Evolutionary conservation across 2,888 invertebrate genomes (phyloP).

Genomic region (Drosophila leonis): DNA sequence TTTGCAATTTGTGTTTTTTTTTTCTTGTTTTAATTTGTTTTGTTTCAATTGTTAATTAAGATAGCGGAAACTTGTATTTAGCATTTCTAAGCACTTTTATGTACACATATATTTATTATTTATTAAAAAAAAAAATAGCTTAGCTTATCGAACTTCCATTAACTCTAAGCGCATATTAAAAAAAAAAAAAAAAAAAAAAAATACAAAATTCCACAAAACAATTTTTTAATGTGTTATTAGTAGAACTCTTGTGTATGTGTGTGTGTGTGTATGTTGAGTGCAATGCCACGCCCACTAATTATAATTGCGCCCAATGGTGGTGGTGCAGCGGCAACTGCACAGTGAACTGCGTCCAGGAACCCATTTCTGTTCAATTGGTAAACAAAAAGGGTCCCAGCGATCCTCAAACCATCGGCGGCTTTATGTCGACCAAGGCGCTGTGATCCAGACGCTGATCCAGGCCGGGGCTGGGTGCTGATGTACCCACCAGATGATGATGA

Average conservation of each 20-base stretch:
- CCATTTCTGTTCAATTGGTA: constrained; percentile 78
- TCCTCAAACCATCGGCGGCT: constrained; percentile 87
- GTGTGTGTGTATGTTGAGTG: not conserved
- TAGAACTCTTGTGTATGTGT: not conserved
- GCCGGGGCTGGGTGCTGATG: constrained; percentile 86
- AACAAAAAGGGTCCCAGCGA: constrained; percentile 89
- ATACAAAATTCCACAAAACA: constrained; percentile 14
- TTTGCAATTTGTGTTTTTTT: constrained; percentile 28
- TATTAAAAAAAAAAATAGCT: constrained; percentile 18
- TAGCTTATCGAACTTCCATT: constrained; percentile 10
- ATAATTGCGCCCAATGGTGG: constrained; percentile 9
- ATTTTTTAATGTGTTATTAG: not conserved
- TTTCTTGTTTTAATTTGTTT: not conserved
- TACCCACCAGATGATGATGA: constrained; percentile 83
- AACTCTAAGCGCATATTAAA: constrained; percentile 1
- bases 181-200: constrained; percentile 4
- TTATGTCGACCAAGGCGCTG: constrained; percentile 88
- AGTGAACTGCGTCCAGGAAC: constrained; percentile 48
- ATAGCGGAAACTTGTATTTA: constrained; percentile 17
- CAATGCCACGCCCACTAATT: constrained; percentile 9
- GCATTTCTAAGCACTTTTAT: constrained; percentile 30
- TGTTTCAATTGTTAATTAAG: constrained; percentile 13
- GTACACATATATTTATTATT: constrained; percentile 35
- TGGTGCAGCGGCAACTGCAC: constrained; percentile 3
- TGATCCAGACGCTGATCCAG: constrained; percentile 87